These are phyloP conservation scores for Percopsis omiscomaycus DNA, from an alignment of 2,797 vertebrate species.

Conservation along the genomic window DNA sequence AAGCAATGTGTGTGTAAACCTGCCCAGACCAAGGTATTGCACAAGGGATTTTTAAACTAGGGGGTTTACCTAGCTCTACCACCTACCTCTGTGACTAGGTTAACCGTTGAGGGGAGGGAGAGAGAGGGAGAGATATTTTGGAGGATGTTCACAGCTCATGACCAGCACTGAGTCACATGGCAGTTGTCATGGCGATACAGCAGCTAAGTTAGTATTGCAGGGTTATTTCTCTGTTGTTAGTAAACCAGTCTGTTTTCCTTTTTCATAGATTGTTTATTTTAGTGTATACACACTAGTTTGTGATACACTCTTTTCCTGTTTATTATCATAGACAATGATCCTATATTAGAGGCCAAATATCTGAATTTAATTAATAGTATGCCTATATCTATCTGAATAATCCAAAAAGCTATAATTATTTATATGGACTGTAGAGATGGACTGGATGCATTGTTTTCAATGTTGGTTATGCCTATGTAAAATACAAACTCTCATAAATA, in stretches of 20 bases:
- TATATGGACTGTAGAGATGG: too few relatives aligned
- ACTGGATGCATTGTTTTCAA: too few relatives aligned
- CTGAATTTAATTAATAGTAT: too few relatives aligned
- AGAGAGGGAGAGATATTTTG: conserved; percentile 20
- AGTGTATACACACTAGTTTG: too few relatives aligned
- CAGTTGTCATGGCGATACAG: conserved; percentile 63
- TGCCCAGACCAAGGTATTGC: conserved; percentile 7
- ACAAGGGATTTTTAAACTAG: conserved; percentile 44
- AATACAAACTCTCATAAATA: too few relatives aligned
- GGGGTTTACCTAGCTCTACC: conserved; percentile 46
- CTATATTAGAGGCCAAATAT: too few relatives aligned
- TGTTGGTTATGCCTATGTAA: too few relatives aligned
- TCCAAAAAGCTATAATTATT: too few relatives aligned
- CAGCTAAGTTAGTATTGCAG: conserved; percentile 61
- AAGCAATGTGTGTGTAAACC: neutral
- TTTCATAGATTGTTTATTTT: neutral
- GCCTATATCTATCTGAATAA: too few relatives aligned
- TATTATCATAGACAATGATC: neutral
- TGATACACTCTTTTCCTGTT: neutral
- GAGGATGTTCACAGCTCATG: conserved; percentile 62
- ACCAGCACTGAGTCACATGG: conserved; percentile 62
- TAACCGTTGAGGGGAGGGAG: conserved; percentile 39
- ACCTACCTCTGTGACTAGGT: conserved; percentile 55
- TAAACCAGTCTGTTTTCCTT: conserved; percentile 2
- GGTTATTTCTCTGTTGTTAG: conserved; percentile 38